These are phyloP conservation scores for Acanthiza pusilla DNA, from an alignment of 2,797 vertebrate species.

Conservation along the genomic window DNA sequence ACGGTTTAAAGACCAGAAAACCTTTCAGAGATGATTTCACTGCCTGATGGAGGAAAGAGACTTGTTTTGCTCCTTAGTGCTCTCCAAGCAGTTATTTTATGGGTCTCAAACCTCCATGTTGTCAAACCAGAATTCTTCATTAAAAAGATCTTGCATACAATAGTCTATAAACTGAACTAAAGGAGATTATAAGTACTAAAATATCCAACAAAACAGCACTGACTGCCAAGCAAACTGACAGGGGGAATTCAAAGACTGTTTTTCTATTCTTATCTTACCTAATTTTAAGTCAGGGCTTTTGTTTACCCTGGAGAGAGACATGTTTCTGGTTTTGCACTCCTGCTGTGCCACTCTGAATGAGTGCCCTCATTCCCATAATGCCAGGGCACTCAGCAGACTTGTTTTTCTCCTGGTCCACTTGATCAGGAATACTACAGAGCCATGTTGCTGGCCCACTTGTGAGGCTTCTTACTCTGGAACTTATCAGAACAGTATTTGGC, in stretches of 20 bases:
- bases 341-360: neutral
- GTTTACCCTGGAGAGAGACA: neutral
- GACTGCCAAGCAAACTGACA: neutral
- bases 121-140: neutral
- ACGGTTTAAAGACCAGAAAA: neutral
- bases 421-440: neutral
- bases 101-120: neutral
- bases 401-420: neutral
- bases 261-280: neutral
- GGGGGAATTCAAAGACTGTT: neutral
- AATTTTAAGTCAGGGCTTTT: neutral
- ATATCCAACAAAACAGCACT: neutral
- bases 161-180: neutral
- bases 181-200: neutral
- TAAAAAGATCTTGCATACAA: neutral
- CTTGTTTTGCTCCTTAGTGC: neutral
- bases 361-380: neutral
- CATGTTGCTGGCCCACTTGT: accelerated
- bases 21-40: neutral
- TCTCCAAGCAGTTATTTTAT: neutral
- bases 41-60: neutral
- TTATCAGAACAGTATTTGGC: neutral
- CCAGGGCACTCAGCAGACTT: neutral
- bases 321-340: neutral
- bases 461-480: neutral